phyloP scores from a whole-genome alignment of 23 tunicate genomes.

The Ascidia mentula region DNA sequence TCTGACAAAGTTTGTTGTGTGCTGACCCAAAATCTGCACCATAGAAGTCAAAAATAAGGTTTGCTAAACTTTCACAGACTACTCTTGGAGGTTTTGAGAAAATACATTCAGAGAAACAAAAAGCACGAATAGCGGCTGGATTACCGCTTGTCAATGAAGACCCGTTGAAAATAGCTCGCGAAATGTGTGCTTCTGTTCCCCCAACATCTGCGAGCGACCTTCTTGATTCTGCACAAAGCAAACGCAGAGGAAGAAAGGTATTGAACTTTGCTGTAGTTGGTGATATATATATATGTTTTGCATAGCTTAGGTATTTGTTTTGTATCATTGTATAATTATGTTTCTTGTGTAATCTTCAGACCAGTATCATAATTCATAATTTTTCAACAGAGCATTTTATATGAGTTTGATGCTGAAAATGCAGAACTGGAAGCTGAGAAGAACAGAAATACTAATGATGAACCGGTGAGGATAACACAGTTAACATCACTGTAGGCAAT shows the following conservation, averaged over 20 bases:
- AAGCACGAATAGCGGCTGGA: conserved; percentile 47
- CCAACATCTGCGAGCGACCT: conserved; percentile 83
- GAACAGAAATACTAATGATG: background rate
- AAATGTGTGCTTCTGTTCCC: conserved; percentile 88
- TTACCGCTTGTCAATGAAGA: conserved; percentile 58
- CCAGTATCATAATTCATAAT: no score
- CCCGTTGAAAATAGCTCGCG: conserved; percentile 56
- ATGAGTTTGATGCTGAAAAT: conserved; percentile 30
- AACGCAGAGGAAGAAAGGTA: conserved; percentile 58
- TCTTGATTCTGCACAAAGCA: conserved; percentile 57
- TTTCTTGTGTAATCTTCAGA: no score
- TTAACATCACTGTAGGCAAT: no score
- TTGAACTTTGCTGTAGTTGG: no score
- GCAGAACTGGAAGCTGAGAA: conserved; percentile 30
- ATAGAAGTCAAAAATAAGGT: no score
- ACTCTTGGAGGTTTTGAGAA: conserved; percentile 60
- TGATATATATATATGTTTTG: no score
- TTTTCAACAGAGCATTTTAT: conserved; percentile 19
- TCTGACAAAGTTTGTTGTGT: no score
- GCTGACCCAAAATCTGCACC: no score
- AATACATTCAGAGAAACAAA: conserved; percentile 39
- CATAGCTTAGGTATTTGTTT: no score
- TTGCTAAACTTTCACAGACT: conserved; percentile 51
- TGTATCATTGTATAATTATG: no score
- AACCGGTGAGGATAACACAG: conserved; percentile 11